phyloP scores from a whole-genome alignment of 35 echinoderm and acorn worm species.

The Holothuria glaberrima region DNA sequence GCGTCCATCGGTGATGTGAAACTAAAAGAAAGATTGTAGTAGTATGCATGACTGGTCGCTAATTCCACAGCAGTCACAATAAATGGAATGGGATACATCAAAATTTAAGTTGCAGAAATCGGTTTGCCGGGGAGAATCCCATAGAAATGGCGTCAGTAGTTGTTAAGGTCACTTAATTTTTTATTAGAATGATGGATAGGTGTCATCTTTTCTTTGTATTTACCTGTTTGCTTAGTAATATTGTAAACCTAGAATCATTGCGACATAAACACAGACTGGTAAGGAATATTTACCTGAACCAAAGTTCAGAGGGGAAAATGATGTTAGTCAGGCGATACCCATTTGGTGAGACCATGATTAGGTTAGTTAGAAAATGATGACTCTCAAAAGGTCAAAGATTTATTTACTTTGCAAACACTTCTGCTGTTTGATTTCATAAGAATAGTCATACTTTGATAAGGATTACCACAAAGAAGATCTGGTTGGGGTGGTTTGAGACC shows the following conservation, averaged over 20 bases:
- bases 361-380: conserved; percentile 16
- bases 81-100: no score
- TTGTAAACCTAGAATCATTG: conserved; percentile 13
- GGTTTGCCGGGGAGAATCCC: no score
- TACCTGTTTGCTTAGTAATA: not conserved
- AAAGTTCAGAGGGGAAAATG: conserved; percentile 21
- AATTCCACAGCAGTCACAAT: no score
- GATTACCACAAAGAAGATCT: no score
- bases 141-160: not conserved
- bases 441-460: not conserved
- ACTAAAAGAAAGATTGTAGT: no score
- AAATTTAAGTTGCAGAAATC: no score
- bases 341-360: not conserved
- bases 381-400: conserved; percentile 41
- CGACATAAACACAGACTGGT: not conserved
- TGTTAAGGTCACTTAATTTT: not conserved
- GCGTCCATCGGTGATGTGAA: no score
- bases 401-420: conserved; percentile 17
- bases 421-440: conserved; percentile 21
- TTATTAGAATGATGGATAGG: conserved; percentile 4
- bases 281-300: not conserved
- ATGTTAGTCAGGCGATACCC: not conserved
- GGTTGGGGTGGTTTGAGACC: no score
- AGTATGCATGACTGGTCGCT: no score
- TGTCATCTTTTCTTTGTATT: conserved; percentile 13